A percentile compares a stretch with the other conserved stretches of the same genome.
Conservation (phyloP, 2,797 vertebrate genomes). For the Catamblyrhynchus diadema region DNA sequence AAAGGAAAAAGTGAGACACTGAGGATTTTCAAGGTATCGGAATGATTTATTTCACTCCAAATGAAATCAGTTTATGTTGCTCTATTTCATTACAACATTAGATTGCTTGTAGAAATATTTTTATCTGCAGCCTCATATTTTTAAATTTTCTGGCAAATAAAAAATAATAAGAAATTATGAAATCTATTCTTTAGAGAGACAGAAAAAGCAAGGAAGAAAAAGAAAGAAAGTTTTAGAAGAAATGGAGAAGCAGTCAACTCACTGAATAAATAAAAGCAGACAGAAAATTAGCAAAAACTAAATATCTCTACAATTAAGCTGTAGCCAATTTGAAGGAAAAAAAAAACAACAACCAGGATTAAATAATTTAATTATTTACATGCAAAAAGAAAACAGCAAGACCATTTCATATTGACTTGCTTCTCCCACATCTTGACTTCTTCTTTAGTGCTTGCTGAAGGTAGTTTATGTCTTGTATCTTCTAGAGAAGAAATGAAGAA, state of each 20-base stretch:
- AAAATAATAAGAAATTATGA: not conserved
- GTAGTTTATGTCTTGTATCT: not conserved
- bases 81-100: not conserved
- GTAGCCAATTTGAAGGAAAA: not conserved
- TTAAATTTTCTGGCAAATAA: not conserved
- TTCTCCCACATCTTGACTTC: not conserved
- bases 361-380: not conserved
- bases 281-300: not conserved
- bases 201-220: not conserved
- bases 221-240: not conserved
- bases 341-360: not conserved
- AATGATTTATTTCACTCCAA: not conserved
- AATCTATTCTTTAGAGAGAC: not conserved
- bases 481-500: not conserved
- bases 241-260: not conserved
- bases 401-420: not conserved
- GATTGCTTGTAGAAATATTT: not conserved
- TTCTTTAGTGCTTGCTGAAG: not conserved
- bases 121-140: not conserved
- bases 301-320: not conserved
- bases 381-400: not conserved
- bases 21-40: not conserved
- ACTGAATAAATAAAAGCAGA: not conserved
- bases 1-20: not conserved
- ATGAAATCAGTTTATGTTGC: not conserved